Evolutionary conservation across 1,140 invertebrate species (phyloP).

Genomic region (Acyrthosiphon pisum): DNA sequence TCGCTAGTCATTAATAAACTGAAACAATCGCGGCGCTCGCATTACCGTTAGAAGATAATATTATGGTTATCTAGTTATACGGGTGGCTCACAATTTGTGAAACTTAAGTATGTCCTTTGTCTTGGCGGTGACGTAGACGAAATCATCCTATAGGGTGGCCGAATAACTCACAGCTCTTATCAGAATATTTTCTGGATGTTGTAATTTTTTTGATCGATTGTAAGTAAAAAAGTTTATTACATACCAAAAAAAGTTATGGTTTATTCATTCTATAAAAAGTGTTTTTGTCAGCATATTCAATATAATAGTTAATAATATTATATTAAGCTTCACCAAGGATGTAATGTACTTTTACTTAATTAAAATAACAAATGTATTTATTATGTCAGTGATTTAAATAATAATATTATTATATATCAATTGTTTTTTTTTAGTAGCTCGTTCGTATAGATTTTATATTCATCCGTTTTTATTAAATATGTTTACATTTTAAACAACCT

Average conservation of each 20-base stretch:
- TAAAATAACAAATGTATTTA: background rate
- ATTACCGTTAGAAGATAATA: background rate
- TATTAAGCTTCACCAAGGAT: background rate
- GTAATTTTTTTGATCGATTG: background rate
- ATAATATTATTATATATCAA: background rate
- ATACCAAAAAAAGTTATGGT: background rate
- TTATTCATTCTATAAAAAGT: background rate
- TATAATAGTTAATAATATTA: background rate
- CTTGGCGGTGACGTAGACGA: background rate
- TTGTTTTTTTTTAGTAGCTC: background rate
- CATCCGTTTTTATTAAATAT: background rate
- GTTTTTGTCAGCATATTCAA: background rate
- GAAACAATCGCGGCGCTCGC: constrained; percentile 18
- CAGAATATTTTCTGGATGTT: background rate
- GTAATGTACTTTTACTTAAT: background rate
- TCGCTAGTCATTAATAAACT: constrained; percentile 40
- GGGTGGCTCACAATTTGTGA: constrained; percentile 30
- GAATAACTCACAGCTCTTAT: background rate
- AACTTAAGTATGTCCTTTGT: constrained; percentile 24
- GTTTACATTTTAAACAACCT: background rate
- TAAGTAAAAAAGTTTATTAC: background rate
- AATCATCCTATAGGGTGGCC: background rate
- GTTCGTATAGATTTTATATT: background rate
- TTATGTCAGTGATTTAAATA: background rate
- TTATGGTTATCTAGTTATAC: constrained; percentile 33